Base-by-base conservation (phyloP, 1,140 invertebrate species). In the Nautilus pompilius region DNA sequence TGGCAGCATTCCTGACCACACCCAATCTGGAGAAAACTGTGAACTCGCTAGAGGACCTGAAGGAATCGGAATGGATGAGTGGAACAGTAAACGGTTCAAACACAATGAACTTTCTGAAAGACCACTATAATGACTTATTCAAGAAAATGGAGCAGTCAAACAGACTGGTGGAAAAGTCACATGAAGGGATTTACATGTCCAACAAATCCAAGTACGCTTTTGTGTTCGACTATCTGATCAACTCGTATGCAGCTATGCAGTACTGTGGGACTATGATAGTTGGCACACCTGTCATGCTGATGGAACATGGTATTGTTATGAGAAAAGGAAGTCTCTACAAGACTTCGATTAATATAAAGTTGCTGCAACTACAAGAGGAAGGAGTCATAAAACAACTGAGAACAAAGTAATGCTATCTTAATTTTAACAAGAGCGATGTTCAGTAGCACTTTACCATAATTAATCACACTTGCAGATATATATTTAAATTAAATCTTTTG, bases 1-100 rank as follows among this genome's bases (percentile, higher is more conserved):
- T 81, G 73, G 80, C 79, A 0, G 79, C 78, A 45, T 81, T 80
- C 59, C 63, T 81, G 30, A 81, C 80, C 20, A 78, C 73, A 22
- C 75, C 73, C 63, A 75, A 74, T 62, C 57, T 78, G 30, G 73
- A 72, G 53, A 60, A 75, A 17, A 73, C 77, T 4, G 65, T 80
- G 24, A 65, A 74, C 20, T 71, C 74, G n/a, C 70, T 78, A 26
- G 76, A 79, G 60, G 69, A 74, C 29, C 58, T 81, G 5, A 64
- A 69, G 15, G 58, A 73, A 6, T 63, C 69, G 30, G 59, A 71
- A 30, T 69, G 74, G 15, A 53, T 67, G 32, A 66, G 72, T 30
- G 71, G 73, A 2, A 77, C 76, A 2, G 71, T 81, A n/a, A 62
- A 62, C 22, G 68, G 73, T 45, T 76, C 78, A 5, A 73, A 78